Evolutionary conservation across 2,797 vertebrate species (phyloP).

Genomic region (Notamacropus eugenii): DNA sequence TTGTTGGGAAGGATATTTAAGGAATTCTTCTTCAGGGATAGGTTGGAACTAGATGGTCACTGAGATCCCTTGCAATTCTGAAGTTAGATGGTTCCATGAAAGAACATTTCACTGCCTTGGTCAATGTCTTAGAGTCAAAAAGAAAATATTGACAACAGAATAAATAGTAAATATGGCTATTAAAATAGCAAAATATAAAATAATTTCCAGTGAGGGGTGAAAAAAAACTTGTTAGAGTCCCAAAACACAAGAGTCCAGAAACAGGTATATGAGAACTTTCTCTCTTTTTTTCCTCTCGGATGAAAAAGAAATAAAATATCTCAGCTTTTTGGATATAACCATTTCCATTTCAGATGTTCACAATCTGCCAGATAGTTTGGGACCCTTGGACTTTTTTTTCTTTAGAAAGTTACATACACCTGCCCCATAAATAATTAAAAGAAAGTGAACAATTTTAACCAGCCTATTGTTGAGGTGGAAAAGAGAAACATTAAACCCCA

Average conservation of each 20-base stretch:
- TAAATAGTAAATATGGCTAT: slow-evolving; percentile 16
- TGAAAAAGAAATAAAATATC: slow-evolving; percentile 54
- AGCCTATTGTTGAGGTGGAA: slow-evolving; percentile 83
- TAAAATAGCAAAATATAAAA: slow-evolving; percentile 18
- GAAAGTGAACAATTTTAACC: slow-evolving; percentile 79
- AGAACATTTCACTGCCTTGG: background rate
- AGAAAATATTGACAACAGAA: slow-evolving; percentile 21
- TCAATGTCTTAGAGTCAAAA: background rate
- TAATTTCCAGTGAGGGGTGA: background rate
- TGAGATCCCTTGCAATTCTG: background rate
- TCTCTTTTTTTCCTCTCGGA: slow-evolving; percentile 32
- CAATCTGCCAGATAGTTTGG: slow-evolving; percentile 22
- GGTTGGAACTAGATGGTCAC: background rate
- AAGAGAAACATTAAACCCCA: slow-evolving; percentile 83
- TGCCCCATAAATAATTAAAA: slow-evolving; percentile 81
- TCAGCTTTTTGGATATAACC: slow-evolving; percentile 18
- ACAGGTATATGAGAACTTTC: background rate
- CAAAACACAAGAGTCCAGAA: slow-evolving; percentile 23
- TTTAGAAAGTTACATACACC: slow-evolving; percentile 78
- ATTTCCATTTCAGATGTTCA: slow-evolving; percentile 51
- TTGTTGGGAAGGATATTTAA: background rate
- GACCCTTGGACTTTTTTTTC: slow-evolving; percentile 66
- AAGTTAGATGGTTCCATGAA: background rate
- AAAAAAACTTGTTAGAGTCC: slow-evolving; percentile 24
- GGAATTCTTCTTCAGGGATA: background rate